Evolutionary conservation across 2,888 invertebrate genomes (phyloP), one percentile per base, ranked within the genome.

Genomic region (Nasonovia ribisnigri): DNA sequence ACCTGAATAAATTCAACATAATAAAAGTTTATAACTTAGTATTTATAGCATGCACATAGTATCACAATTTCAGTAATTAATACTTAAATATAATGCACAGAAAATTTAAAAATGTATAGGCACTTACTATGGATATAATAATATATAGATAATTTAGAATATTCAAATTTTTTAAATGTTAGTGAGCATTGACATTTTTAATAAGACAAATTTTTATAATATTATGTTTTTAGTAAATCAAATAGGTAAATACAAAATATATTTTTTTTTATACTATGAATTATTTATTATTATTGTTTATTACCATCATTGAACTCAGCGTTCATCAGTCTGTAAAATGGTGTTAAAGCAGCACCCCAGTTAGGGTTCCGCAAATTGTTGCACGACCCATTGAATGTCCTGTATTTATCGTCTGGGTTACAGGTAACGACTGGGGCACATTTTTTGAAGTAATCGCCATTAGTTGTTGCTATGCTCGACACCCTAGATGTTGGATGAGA

Each of bases 351-450:
- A 54, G 95, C 95, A 86, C 97, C 97, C 96, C 96, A 96, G 94
- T 96, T 96, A 6, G 97, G 96, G 94, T 97, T 95, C 94, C 96
- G 95, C 86, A 96, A 95, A 95, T 97, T 97, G 95, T 97, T 97
- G 95, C 97, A 97, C 26, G 97, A 96, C 3, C 97, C 97, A 95
- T 97, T 97, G 94, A 96, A 95, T 2, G 96, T 96, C 84, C 97
- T 96, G 95, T 97, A 97, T 93, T 94, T 95, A 94, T 94, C 95
- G 54, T 93, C 54, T 20, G 89, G 84, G n/a, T 96, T 96, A 94
- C 97, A 97, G 36, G 96, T 48, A 29, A 93, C 93, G 6, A 4
- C 0, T 1, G 93, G 93, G 0, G 93, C 84, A 36, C 93, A 93
- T 86, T 60, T 67, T 29, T 43, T 10, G 67, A 93, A 93, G 20